These are phyloP conservation scores for Formica aserva DNA, from an alignment of 2,888 invertebrate genomes.

Conservation along the genomic window DNA sequence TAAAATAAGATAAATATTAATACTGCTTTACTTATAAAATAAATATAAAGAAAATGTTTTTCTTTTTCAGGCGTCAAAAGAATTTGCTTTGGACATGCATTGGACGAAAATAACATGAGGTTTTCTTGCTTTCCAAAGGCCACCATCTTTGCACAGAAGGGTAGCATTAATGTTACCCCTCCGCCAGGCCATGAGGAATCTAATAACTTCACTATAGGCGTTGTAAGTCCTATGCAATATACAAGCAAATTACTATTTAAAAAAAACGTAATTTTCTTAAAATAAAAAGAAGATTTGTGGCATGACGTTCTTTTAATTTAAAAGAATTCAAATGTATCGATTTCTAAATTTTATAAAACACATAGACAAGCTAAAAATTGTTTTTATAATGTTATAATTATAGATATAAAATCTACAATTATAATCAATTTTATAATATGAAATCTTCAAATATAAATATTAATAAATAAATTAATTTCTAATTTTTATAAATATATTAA, in stretches of 20 bases:
- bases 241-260: not conserved
- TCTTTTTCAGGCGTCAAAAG: conserved; percentile 57
- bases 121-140: conserved; percentile 82
- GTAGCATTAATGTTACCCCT: conserved; percentile 81
- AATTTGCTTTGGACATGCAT: conserved; percentile 68
- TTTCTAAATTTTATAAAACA: not conserved
- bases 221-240: conserved; percentile 72
- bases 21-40: not conserved
- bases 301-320: not conserved
- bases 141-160: conserved; percentile 80
- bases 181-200: conserved; percentile 75
- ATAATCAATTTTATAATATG: not conserved
- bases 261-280: not conserved
- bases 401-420: not conserved
- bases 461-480: not conserved
- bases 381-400: not conserved
- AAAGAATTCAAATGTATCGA: not conserved
- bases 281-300: not conserved
- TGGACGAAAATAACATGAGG: conserved; percentile 77
- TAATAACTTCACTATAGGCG: conserved; percentile 71
- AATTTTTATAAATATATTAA: not conserved
- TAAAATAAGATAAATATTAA: not conserved
- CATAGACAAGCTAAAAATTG: too few relatives aligned
- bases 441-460: not conserved
- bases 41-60: not conserved